These are phyloP conservation scores for Prenolepis imparis DNA, from an alignment of 2,888 invertebrate genomes.

Conservation along the genomic window DNA sequence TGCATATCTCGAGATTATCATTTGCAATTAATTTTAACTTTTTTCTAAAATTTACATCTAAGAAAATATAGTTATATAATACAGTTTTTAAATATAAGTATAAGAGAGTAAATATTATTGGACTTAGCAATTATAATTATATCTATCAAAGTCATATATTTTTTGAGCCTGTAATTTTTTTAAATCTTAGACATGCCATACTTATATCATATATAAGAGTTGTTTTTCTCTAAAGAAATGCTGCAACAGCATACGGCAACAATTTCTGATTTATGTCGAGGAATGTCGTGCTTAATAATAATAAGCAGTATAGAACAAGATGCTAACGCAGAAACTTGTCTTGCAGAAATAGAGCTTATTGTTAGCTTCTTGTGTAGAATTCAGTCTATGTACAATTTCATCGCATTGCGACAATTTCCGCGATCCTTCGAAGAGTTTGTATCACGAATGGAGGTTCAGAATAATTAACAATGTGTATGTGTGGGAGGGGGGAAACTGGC, in stretches of 20 bases:
- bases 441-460: constrained; percentile 66
- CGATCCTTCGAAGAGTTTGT: background rate
- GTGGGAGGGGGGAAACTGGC: background rate
- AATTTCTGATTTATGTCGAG: background rate
- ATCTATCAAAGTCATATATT: background rate
- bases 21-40: background rate
- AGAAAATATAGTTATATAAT: background rate
- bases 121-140: background rate
- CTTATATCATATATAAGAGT: background rate
- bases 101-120: background rate
- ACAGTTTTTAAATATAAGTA: too few relatives aligned
- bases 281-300: background rate
- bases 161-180: background rate
- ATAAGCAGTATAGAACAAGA: background rate
- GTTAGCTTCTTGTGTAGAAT: background rate
- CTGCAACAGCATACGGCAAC: background rate
- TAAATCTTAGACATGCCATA: background rate
- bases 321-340: background rate
- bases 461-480: constrained; percentile 45
- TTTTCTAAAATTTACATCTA: background rate
- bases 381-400: background rate
- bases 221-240: background rate
- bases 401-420: background rate
- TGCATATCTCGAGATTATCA: background rate
- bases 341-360: constrained; percentile 9